Evolutionary conservation across 2,113 vertebrate genomes (phyloP), one percentile per base, ranked within the genome.

Genomic region (Panthera leo): DNA sequence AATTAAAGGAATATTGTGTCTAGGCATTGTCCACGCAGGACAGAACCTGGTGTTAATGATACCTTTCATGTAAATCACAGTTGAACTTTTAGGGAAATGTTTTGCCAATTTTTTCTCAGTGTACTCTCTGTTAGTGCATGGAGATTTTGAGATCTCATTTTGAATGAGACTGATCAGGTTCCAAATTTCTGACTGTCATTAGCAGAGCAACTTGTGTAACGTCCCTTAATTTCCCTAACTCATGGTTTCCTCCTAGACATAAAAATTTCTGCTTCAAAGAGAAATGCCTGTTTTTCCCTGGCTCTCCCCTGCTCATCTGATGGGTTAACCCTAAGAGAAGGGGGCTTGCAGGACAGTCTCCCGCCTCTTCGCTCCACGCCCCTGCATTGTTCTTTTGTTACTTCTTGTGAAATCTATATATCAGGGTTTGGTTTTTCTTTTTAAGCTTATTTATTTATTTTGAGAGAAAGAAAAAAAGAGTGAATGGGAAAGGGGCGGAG

Each of bases 211-310:
- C 11, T 79, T 11, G 70, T 89, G 58, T 70, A n/a, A 95, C 58
- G 42, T 55, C 73, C 51, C 63, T 97, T 83, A 75, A 93, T 91
- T 93, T 91, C 27, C 25, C 29, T 86, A 88, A 89, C 34, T 53
- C 58, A 65, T 79, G 78, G 48, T 95, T 96, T 97, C 91, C 63
- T 97, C 48, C 16, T 73, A 29, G 63, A 34, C 11, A 16, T 71
- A 78, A 78, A 78, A 42, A 82, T 55, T 27, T 9, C 23, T 27
- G 16, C 45, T 91, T 92, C 36, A 51, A 76, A 89, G 53, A 27
- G 10, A 87, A 48, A 27, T 45, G 31, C 23, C n/a, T 36, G 9
- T 11, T 1, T 11, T 25, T 83, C 21, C 8, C 14, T 31, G 2
- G 4, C 5, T 0, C 48, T 53, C 48, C 31, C 10, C 48, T 21